These are phyloP conservation scores for Poecilia latipinna DNA, from an alignment of 2,113 vertebrate species.

Conservation along the genomic window DNA sequence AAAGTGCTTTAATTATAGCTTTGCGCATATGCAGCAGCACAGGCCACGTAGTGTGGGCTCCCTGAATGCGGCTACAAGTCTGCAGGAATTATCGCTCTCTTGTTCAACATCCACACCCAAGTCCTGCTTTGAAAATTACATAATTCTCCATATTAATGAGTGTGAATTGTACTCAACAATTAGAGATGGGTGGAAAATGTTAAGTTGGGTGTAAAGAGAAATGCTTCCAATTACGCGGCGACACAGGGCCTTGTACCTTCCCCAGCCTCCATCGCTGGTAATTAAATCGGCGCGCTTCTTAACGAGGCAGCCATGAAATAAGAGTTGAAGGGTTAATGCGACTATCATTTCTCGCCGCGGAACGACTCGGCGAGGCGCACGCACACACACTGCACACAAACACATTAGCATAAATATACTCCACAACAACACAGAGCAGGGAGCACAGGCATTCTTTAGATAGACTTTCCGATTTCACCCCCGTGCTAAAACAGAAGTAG, in stretches of 20 bases:
- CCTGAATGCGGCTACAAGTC: constrained; percentile 30
- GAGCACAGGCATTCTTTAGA: constrained; percentile 1
- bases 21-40: constrained; percentile 32
- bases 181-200: constrained; percentile 74
- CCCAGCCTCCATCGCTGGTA: constrained; percentile 63
- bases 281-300: constrained; percentile 78
- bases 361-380: constrained; percentile 67
- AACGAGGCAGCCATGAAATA: constrained; percentile 75
- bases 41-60: constrained; percentile 5
- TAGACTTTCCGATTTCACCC: not conserved
- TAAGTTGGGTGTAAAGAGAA: constrained; percentile 73
- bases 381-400: constrained; percentile 26
- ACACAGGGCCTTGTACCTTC: constrained; percentile 74
- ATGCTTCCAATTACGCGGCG: constrained; percentile 72
- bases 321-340: constrained; percentile 79
- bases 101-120: constrained; percentile 49
- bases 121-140: constrained; percentile 70
- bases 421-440: constrained; percentile 29
- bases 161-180: constrained; percentile 71
- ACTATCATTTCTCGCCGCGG: constrained; percentile 73
- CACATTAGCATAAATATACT: constrained; percentile 58
- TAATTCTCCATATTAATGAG: constrained; percentile 75
- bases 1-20: constrained; percentile 58
- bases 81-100: constrained; percentile 39
- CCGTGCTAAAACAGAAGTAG: not conserved